These are phyloP conservation scores for Proisotoma minuta DNA, from an alignment of 2,888 invertebrate genomes.

Conservation along the genomic window DNA sequence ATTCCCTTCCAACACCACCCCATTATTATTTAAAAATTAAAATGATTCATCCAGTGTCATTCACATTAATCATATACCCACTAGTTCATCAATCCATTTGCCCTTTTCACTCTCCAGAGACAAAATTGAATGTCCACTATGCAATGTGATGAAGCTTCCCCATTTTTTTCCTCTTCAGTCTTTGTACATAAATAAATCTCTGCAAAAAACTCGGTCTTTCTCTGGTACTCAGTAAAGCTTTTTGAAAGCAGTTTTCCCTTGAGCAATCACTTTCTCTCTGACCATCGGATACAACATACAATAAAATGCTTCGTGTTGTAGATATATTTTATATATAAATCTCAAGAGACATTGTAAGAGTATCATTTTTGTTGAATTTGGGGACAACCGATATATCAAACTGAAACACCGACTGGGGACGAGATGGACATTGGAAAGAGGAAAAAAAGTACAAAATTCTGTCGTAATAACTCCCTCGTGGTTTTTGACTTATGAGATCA, in stretches of 20 bases:
- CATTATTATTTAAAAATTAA: slow-evolving; percentile 4
- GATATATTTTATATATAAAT: not conserved
- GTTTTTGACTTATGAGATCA: not conserved
- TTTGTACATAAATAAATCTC: slow-evolving; percentile 5
- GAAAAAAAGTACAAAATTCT: not conserved
- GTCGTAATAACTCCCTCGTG: not conserved
- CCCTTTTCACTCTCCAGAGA: slow-evolving; percentile 1
- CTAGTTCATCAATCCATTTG: not conserved
- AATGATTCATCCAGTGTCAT: not conserved
- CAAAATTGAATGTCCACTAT: slow-evolving; percentile 3
- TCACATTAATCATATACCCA: not conserved
- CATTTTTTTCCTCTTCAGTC: not conserved
- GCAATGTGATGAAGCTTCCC: not conserved
- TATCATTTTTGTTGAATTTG: slow-evolving; percentile 6
- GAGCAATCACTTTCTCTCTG: not conserved
- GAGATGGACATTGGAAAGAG: not conserved
- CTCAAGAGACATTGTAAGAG: not conserved
- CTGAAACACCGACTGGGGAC: not conserved
- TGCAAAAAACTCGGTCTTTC: not conserved
- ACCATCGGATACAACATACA: not conserved
- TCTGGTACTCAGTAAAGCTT: not conserved
- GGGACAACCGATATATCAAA: slow-evolving; percentile 2
- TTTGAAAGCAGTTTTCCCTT: not conserved
- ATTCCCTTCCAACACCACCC: not conserved
- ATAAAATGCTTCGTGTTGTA: no score